These are phyloP conservation scores for Urophycis tenuis DNA, from an alignment of 2,797 vertebrate genomes.

Conservation along the genomic window DNA sequence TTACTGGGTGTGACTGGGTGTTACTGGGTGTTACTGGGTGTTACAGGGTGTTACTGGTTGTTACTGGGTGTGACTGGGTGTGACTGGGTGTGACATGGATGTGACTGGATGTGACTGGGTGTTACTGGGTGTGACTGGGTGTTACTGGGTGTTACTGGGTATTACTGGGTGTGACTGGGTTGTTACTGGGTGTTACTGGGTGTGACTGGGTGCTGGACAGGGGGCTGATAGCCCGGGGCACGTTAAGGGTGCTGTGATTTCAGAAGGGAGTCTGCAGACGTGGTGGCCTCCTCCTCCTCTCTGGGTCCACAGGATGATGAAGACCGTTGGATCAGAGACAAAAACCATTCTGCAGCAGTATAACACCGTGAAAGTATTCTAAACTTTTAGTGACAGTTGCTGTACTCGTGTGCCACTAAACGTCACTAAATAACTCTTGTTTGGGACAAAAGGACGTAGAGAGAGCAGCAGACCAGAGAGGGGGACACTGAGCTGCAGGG, in stretches of 20 bases:
- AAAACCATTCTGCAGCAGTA: neutral
- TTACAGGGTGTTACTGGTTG: constrained; percentile 49
- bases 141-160: constrained; percentile 48
- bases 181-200: constrained; percentile 49
- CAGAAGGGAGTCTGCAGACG: constrained; percentile 42
- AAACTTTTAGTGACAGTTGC: neutral
- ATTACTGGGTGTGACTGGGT: constrained; percentile 51
- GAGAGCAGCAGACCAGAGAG: too few species aligned
- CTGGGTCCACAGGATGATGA: constrained; percentile 20
- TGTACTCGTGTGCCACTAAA: too few species aligned
- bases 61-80: constrained; percentile 51
- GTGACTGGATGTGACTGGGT: constrained; percentile 48
- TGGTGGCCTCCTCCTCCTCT: too few species aligned
- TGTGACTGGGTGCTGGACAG: constrained; percentile 47
- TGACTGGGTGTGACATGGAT: too few species aligned
- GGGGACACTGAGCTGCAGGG: neutral
- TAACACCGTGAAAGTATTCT: neutral
- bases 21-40: too few species aligned
- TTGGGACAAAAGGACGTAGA: too few species aligned
- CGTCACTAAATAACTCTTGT: too few species aligned
- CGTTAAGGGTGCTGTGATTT: constrained; percentile 60
- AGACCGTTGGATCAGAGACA: constrained; percentile 13
- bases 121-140: constrained; percentile 51
- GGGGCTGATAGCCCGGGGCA: constrained; percentile 56
- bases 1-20: constrained; percentile 51